Base-by-base conservation (phyloP, 2,888 invertebrate genomes). In the Brachypalpus laphriformis region DNA sequence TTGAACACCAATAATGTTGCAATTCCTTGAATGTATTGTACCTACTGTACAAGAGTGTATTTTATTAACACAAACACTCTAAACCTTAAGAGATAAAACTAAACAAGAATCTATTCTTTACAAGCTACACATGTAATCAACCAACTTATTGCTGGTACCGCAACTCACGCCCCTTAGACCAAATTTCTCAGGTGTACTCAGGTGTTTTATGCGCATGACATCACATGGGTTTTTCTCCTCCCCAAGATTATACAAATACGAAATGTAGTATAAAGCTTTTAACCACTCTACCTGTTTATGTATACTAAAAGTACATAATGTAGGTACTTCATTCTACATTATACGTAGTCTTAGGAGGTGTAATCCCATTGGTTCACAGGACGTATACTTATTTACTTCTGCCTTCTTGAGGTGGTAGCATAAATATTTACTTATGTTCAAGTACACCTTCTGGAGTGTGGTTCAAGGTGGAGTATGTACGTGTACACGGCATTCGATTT, bases 201-300 rank as follows among this genome's bases (percentile, higher is more conserved):
- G 54, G 54, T 54, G 16, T 54, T n/a, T 54, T 31, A 31, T 54
- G 54, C 54, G 54, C 54, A 54, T 54, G 54, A 28, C 54, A 54
- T 54, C 54, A 28, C 28, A 14, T 54, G 54, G 31, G 16, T 16
- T 6, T 28, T 8, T 54, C 54, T 14, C 54, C 14, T 16, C 54
- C 31, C 28, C 7, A 14, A 4, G 1, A 16, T 28, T 25, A 54
- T 31, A 28, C 14, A 54, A 28, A 54, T 31, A 28, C 25, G 31
- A 28, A 31, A 16, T 6, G 42, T 54, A 25, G 31, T 16, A 28
- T 14, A 14, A 14, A 16, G 16, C 28, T 31, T 16, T 16, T 8
- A 31, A 31, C 28, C 16, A n/a, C n/a, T n/a, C n/a, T n/a, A n/a
- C 18, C 16, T 54, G 54, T 16, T 31, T 16, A 51, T 51, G n/a